phyloP scores from a whole-genome alignment of 1,140 invertebrate genomes.

The Rhyacophila brunnea region DNA sequence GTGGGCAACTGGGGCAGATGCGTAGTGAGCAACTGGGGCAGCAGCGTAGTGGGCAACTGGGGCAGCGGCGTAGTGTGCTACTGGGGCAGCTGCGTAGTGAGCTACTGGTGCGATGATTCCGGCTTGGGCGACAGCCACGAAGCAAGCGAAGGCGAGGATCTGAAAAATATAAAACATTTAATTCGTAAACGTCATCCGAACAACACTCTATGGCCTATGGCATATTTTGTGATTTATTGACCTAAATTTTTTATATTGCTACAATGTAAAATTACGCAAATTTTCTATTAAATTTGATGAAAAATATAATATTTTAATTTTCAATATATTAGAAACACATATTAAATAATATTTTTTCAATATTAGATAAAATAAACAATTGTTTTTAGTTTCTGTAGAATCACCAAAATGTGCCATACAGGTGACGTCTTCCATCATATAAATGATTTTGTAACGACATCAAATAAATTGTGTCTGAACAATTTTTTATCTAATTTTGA shows the following conservation, averaged over 20 bases:
- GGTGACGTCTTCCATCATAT: no score
- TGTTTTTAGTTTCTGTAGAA: no score
- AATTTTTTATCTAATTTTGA: no score
- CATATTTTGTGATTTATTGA: background rate
- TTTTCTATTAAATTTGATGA: background rate
- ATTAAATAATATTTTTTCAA: no score
- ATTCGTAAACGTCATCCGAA: background rate
- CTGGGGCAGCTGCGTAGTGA: constrained; percentile 34
- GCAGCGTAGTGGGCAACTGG: constrained; percentile 25
- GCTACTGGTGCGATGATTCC: constrained; percentile 32
- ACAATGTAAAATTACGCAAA: no score
- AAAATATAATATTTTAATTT: no score
- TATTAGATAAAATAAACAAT: no score
- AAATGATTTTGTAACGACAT: no score
- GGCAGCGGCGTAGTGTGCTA: constrained; percentile 37
- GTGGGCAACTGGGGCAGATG: constrained; percentile 38
- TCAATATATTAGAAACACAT: no score
- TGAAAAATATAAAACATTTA: constrained; percentile 3
- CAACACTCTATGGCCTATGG: no score
- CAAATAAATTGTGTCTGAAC: no score
- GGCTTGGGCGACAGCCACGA: constrained; percentile 29
- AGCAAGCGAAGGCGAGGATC: constrained; percentile 29
- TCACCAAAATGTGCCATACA: no score
- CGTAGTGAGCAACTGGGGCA: constrained; percentile 32
- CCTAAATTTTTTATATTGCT: background rate